A percentile compares a stretch with the other conserved stretches of the same genome.
These are phyloP conservation scores for Therioaphis trifolii DNA, from an alignment of 2,888 invertebrate species.

Conservation along the genomic window DNA sequence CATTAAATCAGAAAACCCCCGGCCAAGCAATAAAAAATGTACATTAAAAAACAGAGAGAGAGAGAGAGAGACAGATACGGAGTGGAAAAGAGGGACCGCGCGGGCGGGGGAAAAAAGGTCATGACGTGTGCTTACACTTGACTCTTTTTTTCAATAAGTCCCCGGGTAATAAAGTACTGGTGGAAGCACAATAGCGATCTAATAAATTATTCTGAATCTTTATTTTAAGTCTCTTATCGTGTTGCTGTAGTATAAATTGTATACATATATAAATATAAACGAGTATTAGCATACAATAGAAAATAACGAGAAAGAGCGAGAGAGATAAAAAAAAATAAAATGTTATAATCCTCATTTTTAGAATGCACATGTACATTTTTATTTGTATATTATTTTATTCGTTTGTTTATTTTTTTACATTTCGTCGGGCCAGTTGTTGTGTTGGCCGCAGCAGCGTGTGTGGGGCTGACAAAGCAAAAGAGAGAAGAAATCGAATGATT, in stretches of 20 bases:
- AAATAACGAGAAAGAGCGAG: slow-evolving; percentile 50
- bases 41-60: slow-evolving; percentile 40
- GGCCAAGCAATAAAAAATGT: slow-evolving; percentile 55
- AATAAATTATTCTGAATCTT: slow-evolving; percentile 61
- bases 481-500: slow-evolving; percentile 60
- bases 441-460: not conserved
- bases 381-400: slow-evolving; percentile 17
- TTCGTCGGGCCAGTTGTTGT: slow-evolving; percentile 35
- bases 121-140: slow-evolving; percentile 61
- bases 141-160: slow-evolving; percentile 61
- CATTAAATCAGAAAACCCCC: slow-evolving; percentile 58
- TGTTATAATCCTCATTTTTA: slow-evolving; percentile 50
- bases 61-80: not conserved
- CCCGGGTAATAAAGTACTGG: slow-evolving; percentile 52
- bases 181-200: slow-evolving; percentile 57
- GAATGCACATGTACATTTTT: slow-evolving; percentile 23
- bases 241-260: slow-evolving; percentile 51
- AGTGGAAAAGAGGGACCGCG: too few relatives aligned
- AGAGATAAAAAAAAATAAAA: slow-evolving; percentile 55
- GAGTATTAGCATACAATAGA: slow-evolving; percentile 59
- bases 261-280: slow-evolving; percentile 2
- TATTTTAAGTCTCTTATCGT: slow-evolving; percentile 60
- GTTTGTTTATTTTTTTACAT: slow-evolving; percentile 32
- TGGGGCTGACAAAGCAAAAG: slow-evolving; percentile 55
- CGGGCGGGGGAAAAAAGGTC: slow-evolving; percentile 30